phyloP scores from a whole-genome alignment of 2,797 vertebrate species.

The Helarctos malayanus region DNA sequence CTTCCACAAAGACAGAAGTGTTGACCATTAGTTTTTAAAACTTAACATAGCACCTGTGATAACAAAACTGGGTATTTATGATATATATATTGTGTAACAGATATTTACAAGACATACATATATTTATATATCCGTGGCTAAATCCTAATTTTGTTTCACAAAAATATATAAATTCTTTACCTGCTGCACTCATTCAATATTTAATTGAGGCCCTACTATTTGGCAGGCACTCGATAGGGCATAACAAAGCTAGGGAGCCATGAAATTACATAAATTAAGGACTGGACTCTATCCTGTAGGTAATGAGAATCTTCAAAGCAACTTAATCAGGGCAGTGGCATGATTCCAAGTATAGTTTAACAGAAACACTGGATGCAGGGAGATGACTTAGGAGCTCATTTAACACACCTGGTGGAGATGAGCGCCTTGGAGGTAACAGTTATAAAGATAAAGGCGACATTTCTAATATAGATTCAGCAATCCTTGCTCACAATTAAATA shows the following conservation, averaged over 20 bases:
- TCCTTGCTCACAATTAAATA: neutral
- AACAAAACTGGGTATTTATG: neutral
- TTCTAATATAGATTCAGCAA: neutral
- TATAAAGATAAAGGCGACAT: neutral
- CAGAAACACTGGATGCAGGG: neutral
- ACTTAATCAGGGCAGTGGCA: neutral
- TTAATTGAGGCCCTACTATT: neutral
- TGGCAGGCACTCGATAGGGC: neutral
- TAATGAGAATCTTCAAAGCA: neutral
- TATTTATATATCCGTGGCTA: neutral
- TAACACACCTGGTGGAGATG: neutral
- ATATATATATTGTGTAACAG: neutral
- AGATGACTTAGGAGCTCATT: neutral
- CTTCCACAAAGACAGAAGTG: neutral
- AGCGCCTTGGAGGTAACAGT: neutral
- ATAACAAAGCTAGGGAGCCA: neutral
- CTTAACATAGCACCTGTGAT: neutral
- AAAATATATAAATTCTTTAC: neutral
- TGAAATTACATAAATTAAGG: neutral
- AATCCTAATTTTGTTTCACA: slow-evolving; percentile 2
- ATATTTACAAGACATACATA: neutral
- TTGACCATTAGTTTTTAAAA: neutral
- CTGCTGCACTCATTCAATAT: neutral
- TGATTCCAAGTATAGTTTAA: neutral
- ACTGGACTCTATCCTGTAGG: neutral